Conservation (phyloP, 1,140 invertebrate species). For the Brachionus asplanchnoidis region DNA sequence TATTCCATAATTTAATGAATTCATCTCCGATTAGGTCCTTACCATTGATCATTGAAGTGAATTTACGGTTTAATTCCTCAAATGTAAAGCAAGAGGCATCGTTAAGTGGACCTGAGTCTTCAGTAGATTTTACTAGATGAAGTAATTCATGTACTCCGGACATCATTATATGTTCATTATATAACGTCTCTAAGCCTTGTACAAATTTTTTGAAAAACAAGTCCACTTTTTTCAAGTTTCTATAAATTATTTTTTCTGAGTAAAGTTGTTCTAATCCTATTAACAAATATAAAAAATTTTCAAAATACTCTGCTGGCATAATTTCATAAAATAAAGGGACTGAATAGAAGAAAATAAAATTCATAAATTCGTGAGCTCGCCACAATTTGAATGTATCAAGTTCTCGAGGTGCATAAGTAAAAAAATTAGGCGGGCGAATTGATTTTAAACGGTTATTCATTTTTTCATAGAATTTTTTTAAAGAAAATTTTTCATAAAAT, state of each 20-base stretch:
- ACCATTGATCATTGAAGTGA: background rate
- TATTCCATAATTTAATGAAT: background rate
- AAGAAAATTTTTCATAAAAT: too few relatives aligned
- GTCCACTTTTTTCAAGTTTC: background rate
- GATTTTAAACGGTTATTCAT: background rate
- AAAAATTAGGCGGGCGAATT: background rate
- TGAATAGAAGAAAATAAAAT: constrained; percentile 15
- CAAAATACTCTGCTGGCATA: background rate
- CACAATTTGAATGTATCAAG: background rate
- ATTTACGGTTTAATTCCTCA: background rate
- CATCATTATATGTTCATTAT: background rate
- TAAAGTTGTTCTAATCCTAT: background rate
- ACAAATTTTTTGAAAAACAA: background rate
- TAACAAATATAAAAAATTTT: background rate
- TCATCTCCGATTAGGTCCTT: constrained; percentile 1
- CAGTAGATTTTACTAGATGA: background rate
- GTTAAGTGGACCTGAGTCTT: background rate
- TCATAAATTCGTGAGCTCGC: background rate
- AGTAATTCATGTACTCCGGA: background rate
- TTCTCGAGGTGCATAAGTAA: background rate
- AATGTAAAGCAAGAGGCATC: background rate
- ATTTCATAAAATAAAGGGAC: background rate
- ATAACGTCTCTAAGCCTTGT: background rate
- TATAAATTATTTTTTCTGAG: background rate
- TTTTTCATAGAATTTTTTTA: background rate